These are phyloP conservation scores for Theocolax elegans DNA, from an alignment of 1,140 invertebrate species.

Conservation along the genomic window DNA sequence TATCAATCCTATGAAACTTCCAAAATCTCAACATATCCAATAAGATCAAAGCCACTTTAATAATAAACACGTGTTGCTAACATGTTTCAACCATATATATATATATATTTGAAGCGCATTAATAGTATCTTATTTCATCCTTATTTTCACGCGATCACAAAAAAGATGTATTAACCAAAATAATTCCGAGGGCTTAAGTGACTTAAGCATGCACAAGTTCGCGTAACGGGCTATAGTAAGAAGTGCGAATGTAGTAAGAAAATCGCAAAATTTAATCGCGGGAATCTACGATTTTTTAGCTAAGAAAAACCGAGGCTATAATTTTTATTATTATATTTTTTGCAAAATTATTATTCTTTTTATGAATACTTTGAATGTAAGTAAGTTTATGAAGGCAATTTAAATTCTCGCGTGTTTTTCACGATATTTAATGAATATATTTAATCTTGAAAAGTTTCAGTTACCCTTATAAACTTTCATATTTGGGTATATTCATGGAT, in stretches of 20 bases:
- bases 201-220: constrained; percentile 15
- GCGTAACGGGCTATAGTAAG: constrained; percentile 16
- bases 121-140: too few relatives aligned
- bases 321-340: too few relatives aligned
- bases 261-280: neutral
- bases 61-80: neutral
- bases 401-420: too few relatives aligned
- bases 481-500: too few relatives aligned
- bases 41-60: neutral
- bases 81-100: neutral
- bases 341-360: neutral
- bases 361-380: neutral
- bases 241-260: neutral
- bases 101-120: neutral
- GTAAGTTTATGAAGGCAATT: neutral
- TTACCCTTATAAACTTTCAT: too few relatives aligned
- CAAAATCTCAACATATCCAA: neutral
- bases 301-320: neutral
- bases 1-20: too few relatives aligned
- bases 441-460: too few relatives aligned
- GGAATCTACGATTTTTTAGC: neutral
- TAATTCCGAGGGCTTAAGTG: neutral
- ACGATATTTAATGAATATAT: too few relatives aligned
- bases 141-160: neutral
- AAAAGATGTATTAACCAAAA: neutral